Conservation (phyloP, 2,888 invertebrate species). For the Torymus tubicola region DNA sequence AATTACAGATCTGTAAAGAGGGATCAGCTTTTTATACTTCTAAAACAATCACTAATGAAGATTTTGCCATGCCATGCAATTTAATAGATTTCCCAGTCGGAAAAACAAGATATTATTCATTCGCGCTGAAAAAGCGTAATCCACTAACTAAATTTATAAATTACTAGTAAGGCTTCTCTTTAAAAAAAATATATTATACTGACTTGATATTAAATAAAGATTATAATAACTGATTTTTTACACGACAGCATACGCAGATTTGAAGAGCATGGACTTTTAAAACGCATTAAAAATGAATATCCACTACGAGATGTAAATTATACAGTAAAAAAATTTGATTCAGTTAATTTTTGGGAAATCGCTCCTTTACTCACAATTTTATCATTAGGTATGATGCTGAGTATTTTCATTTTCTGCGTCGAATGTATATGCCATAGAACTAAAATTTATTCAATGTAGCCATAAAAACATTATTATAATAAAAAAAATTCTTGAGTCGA, state of each 20-base stretch:
- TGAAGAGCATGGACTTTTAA: not conserved
- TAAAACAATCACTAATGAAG: not conserved
- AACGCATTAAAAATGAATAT: not conserved
- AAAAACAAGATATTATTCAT: not conserved
- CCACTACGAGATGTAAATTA: not conserved
- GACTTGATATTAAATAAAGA: not conserved
- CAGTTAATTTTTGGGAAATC: not conserved
- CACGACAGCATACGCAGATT: slow-evolving; percentile 6
- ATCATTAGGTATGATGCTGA: no score
- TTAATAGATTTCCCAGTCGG: not conserved
- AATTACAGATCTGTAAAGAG: not conserved
- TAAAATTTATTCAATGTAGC: no score
- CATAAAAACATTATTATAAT: no score
- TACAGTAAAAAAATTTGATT: not conserved
- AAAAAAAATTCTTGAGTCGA: no score
- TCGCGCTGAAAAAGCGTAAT: not conserved
- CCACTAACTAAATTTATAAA: slow-evolving; percentile 15
- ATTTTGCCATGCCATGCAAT: not conserved
- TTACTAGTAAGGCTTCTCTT: not conserved
- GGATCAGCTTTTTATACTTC: not conserved
- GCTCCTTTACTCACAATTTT: not conserved
- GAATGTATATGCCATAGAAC: no score
- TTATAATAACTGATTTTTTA: not conserved
- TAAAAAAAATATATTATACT: no score
- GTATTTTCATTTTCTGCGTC: no score